Evolutionary conservation across 1,140 invertebrate species (phyloP), one percentile per base, ranked within the genome.

Genomic region (Tetramorium parvispinum): DNA sequence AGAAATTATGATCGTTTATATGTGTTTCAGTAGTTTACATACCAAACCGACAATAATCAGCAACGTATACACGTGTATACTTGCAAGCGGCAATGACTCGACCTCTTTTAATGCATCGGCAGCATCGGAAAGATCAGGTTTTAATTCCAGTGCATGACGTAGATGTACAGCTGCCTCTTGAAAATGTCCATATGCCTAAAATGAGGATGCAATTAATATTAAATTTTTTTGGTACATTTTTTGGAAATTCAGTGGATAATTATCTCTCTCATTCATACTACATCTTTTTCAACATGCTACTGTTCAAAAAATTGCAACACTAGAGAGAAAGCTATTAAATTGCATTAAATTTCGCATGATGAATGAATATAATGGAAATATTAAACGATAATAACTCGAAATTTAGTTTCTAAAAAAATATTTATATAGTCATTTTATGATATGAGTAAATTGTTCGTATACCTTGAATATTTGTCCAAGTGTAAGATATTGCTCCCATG

Each of bases 401-500:
- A 4, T 40, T 37, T 32, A 18, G 51, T 8, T 65, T 4, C 18
- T 24, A 68, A 24, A 24, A 51, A 43, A 63, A 18, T 18, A 46
- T 32, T 32, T 32, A 27, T 2, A 27, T 2, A 32, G 32, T 32
- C 32, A 32, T 32, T 32, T 32, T 32, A 32, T 27, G 27, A 27
- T 32, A 32, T 4, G 32, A 32, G 3, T 32, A 32, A 32, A 4
- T 79, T 55, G 0, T 71, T 6, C 2, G 13, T 24, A 16, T 65
- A 96, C 95, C 93, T 97, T 97, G 90, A 98, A 97, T 94, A 98
- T 98, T 95, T 98, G 97, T 40, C 97, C 98, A 18, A 98, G 95
- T 11, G 98, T 98, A 92, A 98, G 98, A 95, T 98, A 98, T 93
- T 98, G 98, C 91, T 98, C 97, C 98, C 98, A 98, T 0, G 98